Percentiles rank a stretch among this genome's conserved stretches.
These are phyloP conservation scores for Tragelaphus buxtoni DNA, from an alignment of 2,113 vertebrate genomes.

Conservation along the genomic window DNA sequence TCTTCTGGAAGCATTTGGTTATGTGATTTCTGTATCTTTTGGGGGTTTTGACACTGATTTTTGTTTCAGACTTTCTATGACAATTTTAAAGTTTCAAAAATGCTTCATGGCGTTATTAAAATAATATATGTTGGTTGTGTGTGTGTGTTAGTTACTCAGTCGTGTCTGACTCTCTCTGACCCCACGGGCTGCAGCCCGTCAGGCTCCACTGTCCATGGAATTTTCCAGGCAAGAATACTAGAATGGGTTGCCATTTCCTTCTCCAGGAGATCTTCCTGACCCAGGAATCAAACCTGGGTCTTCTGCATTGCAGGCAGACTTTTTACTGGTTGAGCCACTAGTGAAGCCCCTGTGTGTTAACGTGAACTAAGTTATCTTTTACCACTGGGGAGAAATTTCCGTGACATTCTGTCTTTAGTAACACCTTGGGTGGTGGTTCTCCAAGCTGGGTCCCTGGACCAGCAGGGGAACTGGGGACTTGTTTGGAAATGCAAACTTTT, in stretches of 20 bases:
- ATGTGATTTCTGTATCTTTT: background rate
- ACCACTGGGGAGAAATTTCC: background rate
- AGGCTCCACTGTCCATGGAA: background rate
- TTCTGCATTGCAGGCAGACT: fast-evolving
- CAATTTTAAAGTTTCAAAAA: background rate
- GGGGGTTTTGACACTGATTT: background rate
- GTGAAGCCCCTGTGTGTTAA: background rate
- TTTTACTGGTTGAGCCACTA: background rate
- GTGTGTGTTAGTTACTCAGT: background rate
- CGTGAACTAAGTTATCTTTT: background rate
- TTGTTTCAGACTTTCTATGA: background rate
- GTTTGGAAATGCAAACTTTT: background rate
- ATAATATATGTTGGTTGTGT: background rate
- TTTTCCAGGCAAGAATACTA: background rate
- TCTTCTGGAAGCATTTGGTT: background rate
- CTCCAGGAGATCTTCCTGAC: background rate
- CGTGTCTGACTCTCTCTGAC: background rate
- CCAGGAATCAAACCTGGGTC: background rate
- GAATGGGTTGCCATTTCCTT: background rate
- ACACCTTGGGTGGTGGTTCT: background rate
- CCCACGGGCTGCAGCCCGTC: fast-evolving
- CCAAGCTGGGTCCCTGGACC: background rate
- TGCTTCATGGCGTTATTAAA: background rate
- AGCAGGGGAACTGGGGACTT: background rate
- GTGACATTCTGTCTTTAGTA: background rate